These are phyloP conservation scores for Lates japonicus DNA, from an alignment of 2,797 vertebrate genomes.

Conservation along the genomic window DNA sequence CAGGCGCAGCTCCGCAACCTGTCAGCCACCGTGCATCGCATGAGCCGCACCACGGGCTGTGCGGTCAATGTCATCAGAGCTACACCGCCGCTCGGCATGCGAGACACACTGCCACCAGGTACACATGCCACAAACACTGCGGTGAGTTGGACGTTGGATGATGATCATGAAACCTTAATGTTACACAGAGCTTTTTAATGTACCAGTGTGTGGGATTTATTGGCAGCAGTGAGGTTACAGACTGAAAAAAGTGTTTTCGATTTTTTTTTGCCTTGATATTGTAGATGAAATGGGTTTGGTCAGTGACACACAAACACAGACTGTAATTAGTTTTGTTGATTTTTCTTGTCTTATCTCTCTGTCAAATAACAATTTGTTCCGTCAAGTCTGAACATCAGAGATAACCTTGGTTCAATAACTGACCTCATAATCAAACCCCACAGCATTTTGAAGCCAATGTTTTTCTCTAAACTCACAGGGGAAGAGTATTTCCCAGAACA, in stretches of 20 bases:
- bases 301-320: neutral
- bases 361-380: neutral
- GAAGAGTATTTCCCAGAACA: neutral
- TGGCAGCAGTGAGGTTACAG: too few species aligned
- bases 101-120: constrained; percentile 71
- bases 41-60: constrained; percentile 73
- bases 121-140: constrained; percentile 23
- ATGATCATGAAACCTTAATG: neutral
- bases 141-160: constrained; percentile 21
- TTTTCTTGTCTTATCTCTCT: neutral
- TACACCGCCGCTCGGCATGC: constrained; percentile 58
- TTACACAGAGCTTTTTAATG: neutral
- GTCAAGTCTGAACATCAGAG: constrained; percentile 6
- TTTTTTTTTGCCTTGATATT: neutral
- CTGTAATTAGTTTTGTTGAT: neutral
- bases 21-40: constrained; percentile 72
- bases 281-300: neutral
- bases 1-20: constrained; percentile 86
- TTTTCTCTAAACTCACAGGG: neutral
- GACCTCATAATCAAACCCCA: neutral
- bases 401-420: neutral
- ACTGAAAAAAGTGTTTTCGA: too few species aligned
- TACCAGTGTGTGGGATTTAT: too few species aligned
- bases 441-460: neutral
- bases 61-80: constrained; percentile 67